Base-by-base conservation (phyloP, 2,797 vertebrate species). In the Chelonia mydas region DNA sequence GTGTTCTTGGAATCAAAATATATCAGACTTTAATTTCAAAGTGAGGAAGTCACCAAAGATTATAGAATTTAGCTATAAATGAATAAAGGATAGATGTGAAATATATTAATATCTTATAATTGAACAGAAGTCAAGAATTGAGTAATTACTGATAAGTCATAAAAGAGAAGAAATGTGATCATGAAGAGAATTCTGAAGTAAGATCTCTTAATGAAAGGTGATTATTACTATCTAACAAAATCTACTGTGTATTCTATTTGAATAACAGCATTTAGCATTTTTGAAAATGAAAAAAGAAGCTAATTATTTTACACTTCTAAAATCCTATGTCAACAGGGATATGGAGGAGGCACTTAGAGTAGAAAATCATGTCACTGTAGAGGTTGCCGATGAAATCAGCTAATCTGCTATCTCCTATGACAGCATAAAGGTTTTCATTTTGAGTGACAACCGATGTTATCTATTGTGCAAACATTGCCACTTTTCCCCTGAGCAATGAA, bases 391-490 rank as follows among this genome's bases (percentile, higher is more conserved):
- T 93, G 90, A 96, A 97, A 93, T 96, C 88, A 96, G 78, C 90
- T 97, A 93, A 93, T 95, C 83, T 76, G 45, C 88, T 94, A 94
- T 96, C 90, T 95, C 41, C 97, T 97, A 84, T 87, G 92, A 93
- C 83, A 96, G 79, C 65, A 86, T 91, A 93, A 91, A 68, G 12
- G 19, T 92, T 98, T 98, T 96, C 8, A 84, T 96, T 97, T 96
- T 98, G 92, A 98, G 65, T 96, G 94, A 95, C 85, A 96, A 51
- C 41, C 95, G 45, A 88, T 90, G 84, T 96, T 97, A 97, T 97
- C 91, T 96, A 77, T 83, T 95, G 85, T 92, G 68, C 83, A 97
- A 97, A 96, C 86, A 51, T 89, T 31, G 1, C 74, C 95, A 59
- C 27, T 53, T 95, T 89, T 92, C 91, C 76, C 82, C 57, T 89